Conservation (phyloP, 2,888 invertebrate genomes). For the Ashinkailepas kermadecensis region DNA sequence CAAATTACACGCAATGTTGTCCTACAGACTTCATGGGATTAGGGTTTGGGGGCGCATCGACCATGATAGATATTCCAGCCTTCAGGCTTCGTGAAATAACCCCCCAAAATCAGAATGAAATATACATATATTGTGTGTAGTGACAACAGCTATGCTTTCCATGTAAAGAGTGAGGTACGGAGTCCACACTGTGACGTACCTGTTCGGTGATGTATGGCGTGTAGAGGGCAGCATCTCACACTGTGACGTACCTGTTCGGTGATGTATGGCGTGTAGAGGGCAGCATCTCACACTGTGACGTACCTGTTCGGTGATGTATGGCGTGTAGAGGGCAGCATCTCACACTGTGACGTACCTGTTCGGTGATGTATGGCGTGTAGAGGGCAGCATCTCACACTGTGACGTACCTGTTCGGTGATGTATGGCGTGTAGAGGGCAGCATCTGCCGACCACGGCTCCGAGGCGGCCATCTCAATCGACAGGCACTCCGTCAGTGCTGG, state of each 20-base stretch:
- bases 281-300: slow-evolving; percentile 52
- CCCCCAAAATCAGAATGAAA: too few species aligned
- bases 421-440: slow-evolving; percentile 79
- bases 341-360: too few species aligned
- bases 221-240: slow-evolving; percentile 66
- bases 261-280: slow-evolving; percentile 80
- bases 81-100: too few species aligned
- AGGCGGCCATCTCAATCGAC: slow-evolving; percentile 48
- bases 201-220: slow-evolving; percentile 90
- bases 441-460: slow-evolving; percentile 85
- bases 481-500: background rate
- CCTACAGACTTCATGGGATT: too few species aligned
- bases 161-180: too few species aligned
- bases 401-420: slow-evolving; percentile 77
- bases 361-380: too few species aligned
- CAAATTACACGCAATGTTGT: too few species aligned
- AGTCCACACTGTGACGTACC: slow-evolving; percentile 45
- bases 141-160: too few species aligned
- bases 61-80: too few species aligned
- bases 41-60: too few species aligned
- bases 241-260: slow-evolving; percentile 67
- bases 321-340: slow-evolving; percentile 76
- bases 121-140: too few species aligned
- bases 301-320: slow-evolving; percentile 87
- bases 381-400: too few species aligned